phyloP scores from a whole-genome alignment of 2,113 vertebrate species.

The Dromiciops gliroides region DNA sequence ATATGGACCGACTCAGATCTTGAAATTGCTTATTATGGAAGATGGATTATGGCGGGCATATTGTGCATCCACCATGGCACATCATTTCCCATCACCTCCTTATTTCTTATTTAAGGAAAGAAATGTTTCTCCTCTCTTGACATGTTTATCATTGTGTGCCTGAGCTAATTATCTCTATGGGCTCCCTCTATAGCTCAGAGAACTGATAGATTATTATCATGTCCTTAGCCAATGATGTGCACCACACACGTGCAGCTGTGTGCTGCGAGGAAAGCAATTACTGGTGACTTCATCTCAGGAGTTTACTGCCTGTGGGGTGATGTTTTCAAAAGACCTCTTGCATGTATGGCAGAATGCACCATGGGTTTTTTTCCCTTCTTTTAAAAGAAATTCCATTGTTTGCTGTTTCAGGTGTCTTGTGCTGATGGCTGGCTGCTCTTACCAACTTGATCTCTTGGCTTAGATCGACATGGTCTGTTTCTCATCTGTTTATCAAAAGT shows the following conservation, averaged over 20 bases:
- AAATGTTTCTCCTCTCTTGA: conserved; percentile 81
- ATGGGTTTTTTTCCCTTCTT: neutral
- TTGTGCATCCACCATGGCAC: conserved; percentile 75
- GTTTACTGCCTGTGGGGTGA: conserved; percentile 69
- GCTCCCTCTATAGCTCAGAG: conserved; percentile 80
- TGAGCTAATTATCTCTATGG: conserved; percentile 84
- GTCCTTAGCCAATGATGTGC: conserved; percentile 81
- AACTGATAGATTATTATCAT: conserved; percentile 82
- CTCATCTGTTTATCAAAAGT: conserved; percentile 61
- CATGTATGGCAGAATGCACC: neutral
- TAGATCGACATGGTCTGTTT: conserved; percentile 47
- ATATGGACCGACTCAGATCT: conserved; percentile 81
- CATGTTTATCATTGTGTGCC: conserved; percentile 83
- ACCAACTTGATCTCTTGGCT: conserved; percentile 41
- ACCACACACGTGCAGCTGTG: conserved; percentile 79
- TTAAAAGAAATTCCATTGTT: neutral
- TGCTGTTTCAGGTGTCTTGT: conserved; percentile 4
- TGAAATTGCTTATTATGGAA: conserved; percentile 77
- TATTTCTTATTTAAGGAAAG: conserved; percentile 82
- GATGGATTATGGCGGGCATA: conserved; percentile 78
- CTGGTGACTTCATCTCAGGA: conserved; percentile 73
- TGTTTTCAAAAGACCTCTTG: conserved; percentile 48
- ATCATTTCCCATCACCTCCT: conserved; percentile 77
- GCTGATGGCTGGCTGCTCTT: neutral
- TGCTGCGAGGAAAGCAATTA: conserved; percentile 78